These are phyloP conservation scores for Tenualosa ilisha DNA, from an alignment of 2,797 vertebrate species.

Conservation along the genomic window DNA sequence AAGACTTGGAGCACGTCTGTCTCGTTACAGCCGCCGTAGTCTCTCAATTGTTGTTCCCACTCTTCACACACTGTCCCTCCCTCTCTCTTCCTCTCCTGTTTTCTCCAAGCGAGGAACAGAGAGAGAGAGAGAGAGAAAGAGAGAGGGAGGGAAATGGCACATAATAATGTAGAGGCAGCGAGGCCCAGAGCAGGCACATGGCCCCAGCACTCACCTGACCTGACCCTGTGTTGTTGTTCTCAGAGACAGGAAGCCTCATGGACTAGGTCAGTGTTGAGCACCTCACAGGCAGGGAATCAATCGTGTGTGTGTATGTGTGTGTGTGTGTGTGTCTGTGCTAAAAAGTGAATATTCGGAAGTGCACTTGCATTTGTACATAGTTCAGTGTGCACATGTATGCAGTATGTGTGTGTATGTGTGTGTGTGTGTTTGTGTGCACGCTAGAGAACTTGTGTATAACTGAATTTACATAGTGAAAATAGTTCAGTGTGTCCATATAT, in stretches of 20 bases:
- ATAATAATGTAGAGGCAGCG: slow-evolving; percentile 10
- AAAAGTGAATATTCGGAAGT: neutral
- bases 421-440: neutral
- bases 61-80: neutral
- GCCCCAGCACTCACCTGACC: slow-evolving; percentile 32
- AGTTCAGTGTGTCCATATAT: neutral
- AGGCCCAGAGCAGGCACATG: neutral
- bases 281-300: neutral
- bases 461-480: neutral
- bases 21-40: neutral
- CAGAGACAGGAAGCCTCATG: slow-evolving; percentile 29
- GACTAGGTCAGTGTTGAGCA: slow-evolving; percentile 7
- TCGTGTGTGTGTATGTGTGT: neutral
- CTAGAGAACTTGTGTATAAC: too few species aligned
- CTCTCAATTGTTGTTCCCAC: neutral
- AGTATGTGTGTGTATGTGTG: neutral
- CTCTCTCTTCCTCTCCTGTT: neutral
- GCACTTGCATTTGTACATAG: neutral
- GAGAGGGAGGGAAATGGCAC: neutral
- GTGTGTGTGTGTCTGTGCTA: neutral
- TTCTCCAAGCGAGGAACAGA: slow-evolving; percentile 24
- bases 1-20: neutral
- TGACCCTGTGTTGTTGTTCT: slow-evolving; percentile 35
- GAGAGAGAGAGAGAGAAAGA: neutral
- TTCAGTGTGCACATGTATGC: neutral